These are phyloP conservation scores for Mus musculus DNA, from an alignment of 2,113 vertebrate species.

Conservation along the genomic window GRCm39 chr1:110698001-110698500, in stretches of 20 bases:
- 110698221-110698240: background rate
- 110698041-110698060: background rate
- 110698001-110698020: background rate
- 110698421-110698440: too few species aligned
- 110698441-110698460: background rate
- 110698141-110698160: background rate
- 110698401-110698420: background rate
- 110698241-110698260: background rate
- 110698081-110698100: background rate
- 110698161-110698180: background rate
- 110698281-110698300: background rate
- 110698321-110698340: background rate
- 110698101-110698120: background rate
- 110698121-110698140: background rate
- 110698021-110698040: background rate
- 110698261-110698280: background rate
- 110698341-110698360: background rate
- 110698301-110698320: background rate
- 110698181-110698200: background rate
- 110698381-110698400: background rate
- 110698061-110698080: background rate
- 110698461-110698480: background rate
- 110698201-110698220: background rate
- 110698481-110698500: background rate
- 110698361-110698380: background rate